These are phyloP conservation scores for Autographa gamma DNA, from an alignment of 2,888 invertebrate species.

Conservation along the genomic window DNA sequence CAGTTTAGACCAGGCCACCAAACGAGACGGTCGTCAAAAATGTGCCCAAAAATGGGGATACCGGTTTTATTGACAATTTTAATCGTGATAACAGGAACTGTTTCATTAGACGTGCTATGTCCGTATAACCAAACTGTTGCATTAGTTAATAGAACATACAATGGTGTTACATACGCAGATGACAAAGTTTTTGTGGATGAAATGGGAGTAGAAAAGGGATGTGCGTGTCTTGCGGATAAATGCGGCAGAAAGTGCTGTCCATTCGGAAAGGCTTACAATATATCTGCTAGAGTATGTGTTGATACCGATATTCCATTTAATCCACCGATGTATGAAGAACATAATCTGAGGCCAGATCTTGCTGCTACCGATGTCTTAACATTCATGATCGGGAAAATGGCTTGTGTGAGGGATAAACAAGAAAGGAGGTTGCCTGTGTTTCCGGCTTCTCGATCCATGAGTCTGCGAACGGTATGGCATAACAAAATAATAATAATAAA, in stretches of 20 bases:
- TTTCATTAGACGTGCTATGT: constrained; percentile 39
- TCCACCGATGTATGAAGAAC: constrained; percentile 68
- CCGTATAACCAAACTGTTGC: constrained; percentile 36
- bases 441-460: constrained; percentile 28
- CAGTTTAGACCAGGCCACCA: constrained; percentile 19
- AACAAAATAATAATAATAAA: background rate
- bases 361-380: constrained; percentile 66
- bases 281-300: constrained; percentile 10
- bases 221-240: constrained; percentile 66
- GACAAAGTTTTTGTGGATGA: constrained; percentile 68
- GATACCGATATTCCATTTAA: constrained; percentile 48
- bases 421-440: constrained; percentile 59
- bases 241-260: constrained; percentile 79
- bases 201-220: constrained; percentile 64
- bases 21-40: constrained; percentile 27
- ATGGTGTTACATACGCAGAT: constrained; percentile 62
- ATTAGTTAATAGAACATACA: constrained; percentile 38
- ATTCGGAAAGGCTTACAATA: constrained; percentile 62
- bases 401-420: constrained; percentile 53
- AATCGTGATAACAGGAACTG: constrained; percentile 17
- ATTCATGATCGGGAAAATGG: constrained; percentile 66
- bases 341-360: constrained; percentile 46
- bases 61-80: constrained; percentile 22
- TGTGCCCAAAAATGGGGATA: constrained; percentile 25
- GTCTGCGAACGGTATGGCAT: constrained; percentile 66